Evolutionary conservation across 2,888 invertebrate genomes (phyloP).

Genomic region (Microctonus aethiopoides): DNA sequence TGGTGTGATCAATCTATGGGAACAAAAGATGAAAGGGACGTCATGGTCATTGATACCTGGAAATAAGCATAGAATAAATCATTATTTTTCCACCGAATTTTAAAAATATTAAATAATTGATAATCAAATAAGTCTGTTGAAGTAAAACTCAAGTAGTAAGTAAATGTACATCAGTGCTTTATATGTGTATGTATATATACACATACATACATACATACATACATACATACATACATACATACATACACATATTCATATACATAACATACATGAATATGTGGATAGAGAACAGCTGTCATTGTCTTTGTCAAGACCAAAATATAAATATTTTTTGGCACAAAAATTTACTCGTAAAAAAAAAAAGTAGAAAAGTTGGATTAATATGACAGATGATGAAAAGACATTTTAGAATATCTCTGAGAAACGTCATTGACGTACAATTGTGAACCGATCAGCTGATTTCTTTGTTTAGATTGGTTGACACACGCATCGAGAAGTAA

Average conservation of each 20-base stretch:
- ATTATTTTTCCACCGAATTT: too few species aligned
- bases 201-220: too few species aligned
- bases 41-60: background rate
- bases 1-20: constrained; percentile 20
- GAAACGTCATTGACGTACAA: constrained; percentile 32
- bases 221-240: too few species aligned
- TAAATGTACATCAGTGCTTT: background rate
- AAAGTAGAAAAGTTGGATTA: background rate
- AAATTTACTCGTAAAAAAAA: background rate
- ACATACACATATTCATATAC: too few species aligned
- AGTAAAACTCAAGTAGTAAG: background rate
- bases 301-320: constrained; percentile 49
- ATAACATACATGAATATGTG: too few species aligned
- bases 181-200: background rate
- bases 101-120: too few species aligned
- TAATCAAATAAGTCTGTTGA: background rate
- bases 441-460: constrained; percentile 78
- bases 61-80: background rate
- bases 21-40: constrained; percentile 1
- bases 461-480: constrained; percentile 79
- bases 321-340: too few species aligned
- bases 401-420: constrained; percentile 15
- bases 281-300: constrained; percentile 64
- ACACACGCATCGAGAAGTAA: constrained; percentile 62
- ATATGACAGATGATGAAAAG: constrained; percentile 18